Conservation (phyloP, 2,113 vertebrate genomes). For the Thalassarche chlororhynchos region DNA sequence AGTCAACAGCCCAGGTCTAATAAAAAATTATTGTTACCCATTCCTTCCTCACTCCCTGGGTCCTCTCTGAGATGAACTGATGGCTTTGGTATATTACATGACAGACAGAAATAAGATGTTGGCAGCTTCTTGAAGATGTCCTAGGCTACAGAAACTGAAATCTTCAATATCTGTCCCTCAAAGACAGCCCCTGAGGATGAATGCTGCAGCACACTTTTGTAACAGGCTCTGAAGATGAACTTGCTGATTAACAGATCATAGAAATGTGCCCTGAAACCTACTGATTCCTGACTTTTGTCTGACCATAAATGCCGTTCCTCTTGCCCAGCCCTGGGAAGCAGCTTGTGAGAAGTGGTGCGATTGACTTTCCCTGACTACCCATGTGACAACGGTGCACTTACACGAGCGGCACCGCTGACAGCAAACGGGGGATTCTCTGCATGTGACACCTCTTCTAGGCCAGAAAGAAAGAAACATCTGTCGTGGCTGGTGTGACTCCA, state of each 20-base stretch:
- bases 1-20: not conserved
- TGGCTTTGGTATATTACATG: not conserved
- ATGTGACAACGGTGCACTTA: accelerated
- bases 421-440: not conserved
- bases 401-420: accelerated
- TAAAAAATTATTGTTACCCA: not conserved
- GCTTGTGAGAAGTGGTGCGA: not conserved
- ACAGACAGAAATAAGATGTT: not conserved
- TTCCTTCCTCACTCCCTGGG: not conserved
- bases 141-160: not conserved
- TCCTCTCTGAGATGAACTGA: not conserved
- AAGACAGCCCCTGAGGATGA: not conserved
- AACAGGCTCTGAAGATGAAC: not conserved
- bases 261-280: not conserved
- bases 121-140: not conserved
- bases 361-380: not conserved
- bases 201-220: not conserved
- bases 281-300: not conserved
- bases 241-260: not conserved
- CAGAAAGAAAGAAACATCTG: not conserved
- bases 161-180: not conserved
- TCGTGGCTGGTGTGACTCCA: not conserved
- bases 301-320: not conserved
- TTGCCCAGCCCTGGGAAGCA: not conserved
- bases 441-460: not conserved